These are phyloP conservation scores for Hemichromis elongatus DNA, from an alignment of 2,113 vertebrate genomes.

Conservation along the genomic window DNA sequence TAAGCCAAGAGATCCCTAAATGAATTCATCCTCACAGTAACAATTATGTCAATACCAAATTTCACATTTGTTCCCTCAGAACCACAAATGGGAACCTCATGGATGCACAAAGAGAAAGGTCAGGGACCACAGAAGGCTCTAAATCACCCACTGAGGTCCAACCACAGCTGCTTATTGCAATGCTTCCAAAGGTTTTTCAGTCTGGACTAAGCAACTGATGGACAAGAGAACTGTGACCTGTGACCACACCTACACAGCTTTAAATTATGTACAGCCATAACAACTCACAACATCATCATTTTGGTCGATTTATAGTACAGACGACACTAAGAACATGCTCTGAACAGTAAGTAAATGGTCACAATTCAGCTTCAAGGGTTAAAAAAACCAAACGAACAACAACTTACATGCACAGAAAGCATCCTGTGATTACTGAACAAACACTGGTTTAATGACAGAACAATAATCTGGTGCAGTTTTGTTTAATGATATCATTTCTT, in stretches of 20 bases:
- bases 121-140: not conserved
- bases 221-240: not conserved
- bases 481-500: not conserved
- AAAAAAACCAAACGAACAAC: not conserved
- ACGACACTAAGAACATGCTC: not conserved
- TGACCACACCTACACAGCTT: not conserved
- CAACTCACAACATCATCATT: not conserved
- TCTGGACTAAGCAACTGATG: not conserved
- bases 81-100: not conserved
- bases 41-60: not conserved
- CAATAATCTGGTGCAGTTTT: not conserved
- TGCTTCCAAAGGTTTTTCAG: not conserved
- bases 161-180: not conserved
- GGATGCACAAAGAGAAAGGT: not conserved
- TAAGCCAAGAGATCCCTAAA: not conserved
- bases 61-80: not conserved
- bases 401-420: not conserved
- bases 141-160: not conserved
- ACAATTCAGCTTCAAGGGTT: not conserved
- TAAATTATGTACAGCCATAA: not conserved
- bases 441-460: not conserved
- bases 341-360: not conserved
- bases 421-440: not conserved
- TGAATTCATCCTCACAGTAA: not conserved
- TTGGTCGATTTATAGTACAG: not conserved